Percentiles rank a stretch among this genome's conserved stretches.
Conservation (phyloP, 2,888 invertebrate genomes). For the Meganola albula region DNA sequence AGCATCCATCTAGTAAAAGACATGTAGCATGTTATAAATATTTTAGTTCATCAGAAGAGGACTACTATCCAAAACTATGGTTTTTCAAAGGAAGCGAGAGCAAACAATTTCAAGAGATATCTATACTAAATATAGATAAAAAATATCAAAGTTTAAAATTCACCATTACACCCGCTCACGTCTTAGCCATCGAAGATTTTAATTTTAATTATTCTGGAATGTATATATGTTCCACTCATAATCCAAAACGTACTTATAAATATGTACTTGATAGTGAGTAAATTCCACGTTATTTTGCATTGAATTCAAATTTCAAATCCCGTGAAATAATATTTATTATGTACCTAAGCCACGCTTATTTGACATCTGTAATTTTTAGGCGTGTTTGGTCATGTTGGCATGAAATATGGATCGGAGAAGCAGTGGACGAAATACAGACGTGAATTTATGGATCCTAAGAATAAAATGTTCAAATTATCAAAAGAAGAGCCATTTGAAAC, state of each 20-base stretch:
- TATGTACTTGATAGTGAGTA: conserved; percentile 25
- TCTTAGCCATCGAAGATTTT: conserved; percentile 26
- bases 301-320: too few species aligned
- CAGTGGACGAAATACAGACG: conserved; percentile 71
- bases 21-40: too few species aligned
- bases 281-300: not conserved
- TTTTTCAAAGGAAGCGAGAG: conserved; percentile 24
- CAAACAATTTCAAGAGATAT: conserved; percentile 7
- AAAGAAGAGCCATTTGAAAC: conserved; percentile 49
- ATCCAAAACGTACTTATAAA: conserved; percentile 7
- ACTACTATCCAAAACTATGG: conserved; percentile 29
- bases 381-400: conserved; percentile 6
- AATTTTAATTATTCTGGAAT: conserved; percentile 29
- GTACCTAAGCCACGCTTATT: too few species aligned
- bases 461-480: conserved; percentile 57
- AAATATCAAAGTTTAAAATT: conserved; percentile 10
- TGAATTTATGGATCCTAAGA: conserved; percentile 59
- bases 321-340: too few species aligned
- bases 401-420: conserved; percentile 14
- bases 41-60: conserved; percentile 17
- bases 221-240: conserved; percentile 25
- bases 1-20: too few species aligned
- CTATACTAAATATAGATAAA: conserved; percentile 8
- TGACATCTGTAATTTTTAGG: conserved; percentile 10
- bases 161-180: conserved; percentile 20